Base-by-base conservation (phyloP, 2,113 vertebrate species). In the Semnornis frantzii region DNA sequence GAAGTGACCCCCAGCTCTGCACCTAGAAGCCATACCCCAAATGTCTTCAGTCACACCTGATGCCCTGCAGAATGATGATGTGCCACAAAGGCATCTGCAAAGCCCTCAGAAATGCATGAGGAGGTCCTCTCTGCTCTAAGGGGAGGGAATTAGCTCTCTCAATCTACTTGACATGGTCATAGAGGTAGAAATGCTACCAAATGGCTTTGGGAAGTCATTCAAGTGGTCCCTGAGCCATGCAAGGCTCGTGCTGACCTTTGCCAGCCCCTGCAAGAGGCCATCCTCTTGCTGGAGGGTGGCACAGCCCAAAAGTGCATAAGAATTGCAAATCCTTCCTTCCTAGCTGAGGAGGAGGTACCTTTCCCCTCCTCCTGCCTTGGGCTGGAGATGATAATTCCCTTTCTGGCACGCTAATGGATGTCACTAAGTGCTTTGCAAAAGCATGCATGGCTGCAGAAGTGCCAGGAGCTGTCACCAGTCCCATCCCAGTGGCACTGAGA, bases 121-220 rank as follows among this genome's bases (percentile, higher is more conserved):
- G 21, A 46, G 25, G 15, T 46, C 34, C 19, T 31, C 63, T 15
- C 6, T 15, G 31, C 70, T 58, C 8, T n/a, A 24, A 27, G 20
- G 62, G 55, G 48, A 21, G 48, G 3, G 50, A 42, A 60, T 27
- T 8, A 57, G 21, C 33, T 73, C 54, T 1, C 0, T 66, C 14
- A 3, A 25, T 30, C 34, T 21, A 0, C 0, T 18, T 60, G 23
- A 13, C 0, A 1, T 2, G 28, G 20, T 33, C 54, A 1, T 15
- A 9, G 12, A 20, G 30, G 46, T 34, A 58, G 25, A 44, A 88
- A 63, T 27, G 10, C 8, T 59, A 48, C 44, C 28, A 13, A 11
- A 55, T 7, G 55, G 46, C 72, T 66, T 60, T 30, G n/a, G 37
- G 37, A 48, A 50, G n/a, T 24, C 13, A 21, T 20, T 37, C 3